phyloP scores from a whole-genome alignment of 2,888 invertebrate species.

The Pristionchus mayeri region DNA sequence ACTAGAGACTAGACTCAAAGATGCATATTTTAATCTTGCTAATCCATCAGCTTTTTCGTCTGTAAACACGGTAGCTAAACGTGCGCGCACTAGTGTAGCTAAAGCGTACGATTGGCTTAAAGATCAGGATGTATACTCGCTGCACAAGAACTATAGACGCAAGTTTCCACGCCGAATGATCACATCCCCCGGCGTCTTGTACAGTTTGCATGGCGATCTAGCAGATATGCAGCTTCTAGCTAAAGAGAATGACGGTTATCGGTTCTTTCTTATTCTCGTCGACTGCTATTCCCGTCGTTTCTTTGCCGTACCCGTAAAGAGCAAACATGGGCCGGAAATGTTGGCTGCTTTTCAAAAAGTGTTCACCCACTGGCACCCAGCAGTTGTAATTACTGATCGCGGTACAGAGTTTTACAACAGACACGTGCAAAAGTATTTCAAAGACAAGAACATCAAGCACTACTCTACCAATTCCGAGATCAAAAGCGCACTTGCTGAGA shows the following conservation, averaged over 20 bases:
- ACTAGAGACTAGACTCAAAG: background rate
- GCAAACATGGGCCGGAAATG: background rate
- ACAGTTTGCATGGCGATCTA: background rate
- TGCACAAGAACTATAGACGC: background rate
- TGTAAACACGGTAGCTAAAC: background rate
- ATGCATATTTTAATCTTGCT: background rate
- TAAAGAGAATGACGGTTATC: background rate
- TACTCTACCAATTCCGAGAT: background rate
- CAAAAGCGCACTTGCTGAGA: background rate
- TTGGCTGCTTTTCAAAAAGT: background rate
- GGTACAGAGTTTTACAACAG: background rate
- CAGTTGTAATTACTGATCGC: background rate
- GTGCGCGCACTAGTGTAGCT: background rate
- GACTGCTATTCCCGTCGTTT: background rate
- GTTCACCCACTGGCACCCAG: background rate
- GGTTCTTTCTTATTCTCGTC: background rate
- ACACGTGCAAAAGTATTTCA: background rate
- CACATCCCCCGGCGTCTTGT: background rate
- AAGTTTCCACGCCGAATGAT: background rate
- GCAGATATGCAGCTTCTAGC: background rate
- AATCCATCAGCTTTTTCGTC: background rate
- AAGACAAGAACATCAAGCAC: background rate
- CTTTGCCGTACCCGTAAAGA: background rate
- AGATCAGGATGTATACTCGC: background rate
- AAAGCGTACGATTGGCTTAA: background rate